These are phyloP conservation scores for Sminthopsis crassicaudata DNA, from an alignment of 2,113 vertebrate genomes.

Conservation along the genomic window DNA sequence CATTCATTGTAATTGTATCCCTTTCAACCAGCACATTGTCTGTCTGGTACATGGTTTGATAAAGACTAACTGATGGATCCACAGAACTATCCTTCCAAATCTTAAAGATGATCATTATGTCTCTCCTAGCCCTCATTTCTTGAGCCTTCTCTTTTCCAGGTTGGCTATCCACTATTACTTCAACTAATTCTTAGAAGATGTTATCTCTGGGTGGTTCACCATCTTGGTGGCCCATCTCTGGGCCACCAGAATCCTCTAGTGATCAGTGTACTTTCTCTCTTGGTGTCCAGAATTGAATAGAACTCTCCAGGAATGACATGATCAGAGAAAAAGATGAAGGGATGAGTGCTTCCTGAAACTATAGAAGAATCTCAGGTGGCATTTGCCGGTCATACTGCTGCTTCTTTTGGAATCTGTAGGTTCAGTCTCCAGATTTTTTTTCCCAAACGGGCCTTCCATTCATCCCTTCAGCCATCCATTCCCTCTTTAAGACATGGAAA, in stretches of 20 bases:
- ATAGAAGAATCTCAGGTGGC: not conserved
- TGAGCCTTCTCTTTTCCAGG: not conserved
- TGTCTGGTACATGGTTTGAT: not conserved
- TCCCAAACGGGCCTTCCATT: not conserved
- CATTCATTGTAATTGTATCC: not conserved
- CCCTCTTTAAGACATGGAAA: not conserved
- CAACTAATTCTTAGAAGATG: not conserved
- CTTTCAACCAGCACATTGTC: not conserved
- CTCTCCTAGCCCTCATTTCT: not conserved
- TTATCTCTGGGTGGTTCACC: not conserved
- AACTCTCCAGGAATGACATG: not conserved
- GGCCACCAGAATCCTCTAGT: not conserved
- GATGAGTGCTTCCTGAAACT: not conserved
- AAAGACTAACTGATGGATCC: not conserved
- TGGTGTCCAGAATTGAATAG: not conserved
- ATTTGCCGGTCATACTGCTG: not conserved
- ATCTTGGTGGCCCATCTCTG: not conserved
- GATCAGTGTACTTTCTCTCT: not conserved
- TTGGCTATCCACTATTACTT: not conserved
- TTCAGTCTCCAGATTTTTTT: not conserved
- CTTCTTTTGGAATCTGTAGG: not conserved
- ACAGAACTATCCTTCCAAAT: not conserved
- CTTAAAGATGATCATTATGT: not conserved
- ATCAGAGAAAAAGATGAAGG: not conserved
- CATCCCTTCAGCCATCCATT: not conserved